Percentiles rank a stretch among this genome's conserved stretches.
Evolutionary conservation across 1,140 invertebrate species (phyloP).

Genomic region (Nasonia giraulti): DNA sequence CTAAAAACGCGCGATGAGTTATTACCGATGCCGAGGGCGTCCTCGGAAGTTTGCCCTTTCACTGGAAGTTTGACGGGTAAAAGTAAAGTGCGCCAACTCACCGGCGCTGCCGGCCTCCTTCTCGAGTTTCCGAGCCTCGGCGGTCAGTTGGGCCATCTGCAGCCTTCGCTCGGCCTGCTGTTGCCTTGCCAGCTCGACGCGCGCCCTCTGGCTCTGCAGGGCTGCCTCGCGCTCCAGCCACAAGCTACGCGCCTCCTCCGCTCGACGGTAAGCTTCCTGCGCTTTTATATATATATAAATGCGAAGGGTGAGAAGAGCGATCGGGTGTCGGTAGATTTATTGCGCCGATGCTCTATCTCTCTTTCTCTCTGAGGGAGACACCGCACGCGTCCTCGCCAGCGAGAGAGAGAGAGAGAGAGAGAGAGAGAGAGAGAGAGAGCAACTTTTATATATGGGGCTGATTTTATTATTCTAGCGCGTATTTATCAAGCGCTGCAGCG

Average conservation of each 20-base stretch:
- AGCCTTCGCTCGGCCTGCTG: conserved; percentile 54
- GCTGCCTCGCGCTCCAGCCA: conserved; percentile 58
- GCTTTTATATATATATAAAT: background rate
- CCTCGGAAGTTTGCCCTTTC: background rate
- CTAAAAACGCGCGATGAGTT: background rate
- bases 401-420: too few species aligned
- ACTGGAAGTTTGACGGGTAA: too few species aligned
- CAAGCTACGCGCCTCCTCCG: conserved; percentile 58
- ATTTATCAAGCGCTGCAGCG: too few species aligned
- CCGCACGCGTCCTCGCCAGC: too few species aligned
- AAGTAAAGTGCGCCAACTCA: background rate
- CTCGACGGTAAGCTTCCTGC: conserved; percentile 53
- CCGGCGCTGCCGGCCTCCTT: background rate
- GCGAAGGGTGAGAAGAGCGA: background rate
- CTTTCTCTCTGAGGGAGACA: too few species aligned
- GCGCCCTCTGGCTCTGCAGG: conserved; percentile 52
- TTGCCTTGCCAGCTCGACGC: conserved; percentile 56
- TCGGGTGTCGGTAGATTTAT: too few species aligned
- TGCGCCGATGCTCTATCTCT: too few species aligned
- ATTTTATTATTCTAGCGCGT: background rate
- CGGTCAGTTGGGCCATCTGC: conserved; percentile 52
- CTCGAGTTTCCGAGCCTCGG: conserved; percentile 47
- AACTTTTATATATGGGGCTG: background rate
- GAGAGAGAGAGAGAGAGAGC: too few species aligned
- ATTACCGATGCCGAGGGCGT: background rate